Evolutionary conservation across 2,113 vertebrate genomes (phyloP), one percentile per base, ranked within the genome.

Genomic region (Cacatua alba): DNA sequence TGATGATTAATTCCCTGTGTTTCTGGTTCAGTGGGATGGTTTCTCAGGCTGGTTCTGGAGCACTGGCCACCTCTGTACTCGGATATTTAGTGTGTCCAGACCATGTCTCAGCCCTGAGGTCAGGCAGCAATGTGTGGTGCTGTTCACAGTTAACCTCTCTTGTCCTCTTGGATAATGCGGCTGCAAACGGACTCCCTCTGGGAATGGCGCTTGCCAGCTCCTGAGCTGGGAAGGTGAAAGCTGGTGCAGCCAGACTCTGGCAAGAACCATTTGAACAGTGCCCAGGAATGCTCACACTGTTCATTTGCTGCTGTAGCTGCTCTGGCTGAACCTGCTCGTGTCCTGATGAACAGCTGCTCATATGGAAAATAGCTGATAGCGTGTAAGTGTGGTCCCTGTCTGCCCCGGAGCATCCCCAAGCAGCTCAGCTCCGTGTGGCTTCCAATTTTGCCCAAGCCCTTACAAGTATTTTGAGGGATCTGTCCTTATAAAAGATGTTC

Each of bases 311-410:
- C 35, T 55, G 76, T 41, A 37, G 49, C 71, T 18, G 1, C 53
- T 41, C 31, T 10, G 31, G 12, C 52, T 49, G 81, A 62, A 23
- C 64, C 62, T 51, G 48, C 41, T 49, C 13, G 26, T 25, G 31
- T 68, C 65, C 41, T 18, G 17, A 35, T 25, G 48, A 57, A 2
- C 46, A 41, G 3, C 51, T 39, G 64, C 72, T 53, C 12, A 0
- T 9, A 18, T 14, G 39, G 43, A 8, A 33, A 25, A 44, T 6
- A 19, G 37, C 55, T n/a, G 44, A 7, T 7, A 43, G 39, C 18
- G 2, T 5, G 20, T 3, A 4, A 31, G 28, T 1, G 0, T 0
- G 2, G 12, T 13, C 44, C 2, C 71, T 2, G 10, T 5, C 35
- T n/a, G 46, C 39, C 24, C 44, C 6, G 26, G 49, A 53, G 55